phyloP scores from a whole-genome alignment of 2,888 invertebrate genomes.

The Congeria kusceri region DNA sequence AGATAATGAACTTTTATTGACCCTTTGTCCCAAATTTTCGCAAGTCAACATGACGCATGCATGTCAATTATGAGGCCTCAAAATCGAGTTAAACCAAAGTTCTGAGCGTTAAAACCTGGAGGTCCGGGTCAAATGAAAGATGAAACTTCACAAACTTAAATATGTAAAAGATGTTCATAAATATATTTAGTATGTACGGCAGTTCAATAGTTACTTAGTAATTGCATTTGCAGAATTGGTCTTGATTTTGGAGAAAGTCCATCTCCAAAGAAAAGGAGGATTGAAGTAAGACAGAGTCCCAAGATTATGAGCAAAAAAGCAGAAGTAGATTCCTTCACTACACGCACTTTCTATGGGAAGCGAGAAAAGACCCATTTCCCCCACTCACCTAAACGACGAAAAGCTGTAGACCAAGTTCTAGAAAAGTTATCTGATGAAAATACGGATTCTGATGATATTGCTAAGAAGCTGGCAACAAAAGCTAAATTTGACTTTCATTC shows the following conservation, averaged over 20 bases:
- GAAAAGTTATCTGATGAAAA: conserved; percentile 57
- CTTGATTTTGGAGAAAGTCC: conserved; percentile 56
- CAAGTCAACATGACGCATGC: no score
- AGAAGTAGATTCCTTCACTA: conserved; percentile 62
- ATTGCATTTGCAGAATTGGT: conserved; percentile 40
- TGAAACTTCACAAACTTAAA: no score
- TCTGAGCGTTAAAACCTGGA: no score
- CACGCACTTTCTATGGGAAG: conserved; percentile 75
- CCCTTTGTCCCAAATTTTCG: no score
- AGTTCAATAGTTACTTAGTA: no score
- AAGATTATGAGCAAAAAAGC: conserved; percentile 22
- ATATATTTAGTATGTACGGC: no score
- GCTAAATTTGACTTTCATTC: conserved; percentile 53
- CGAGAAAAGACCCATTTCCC: conserved; percentile 65
- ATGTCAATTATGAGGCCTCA: no score
- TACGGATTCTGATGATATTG: conserved; percentile 44
- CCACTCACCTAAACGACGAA: conserved; percentile 67
- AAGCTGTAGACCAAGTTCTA: conserved; percentile 51
- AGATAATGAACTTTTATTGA: no score
- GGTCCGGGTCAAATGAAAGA: no score
- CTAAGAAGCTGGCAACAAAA: not conserved
- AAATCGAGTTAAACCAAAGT: no score
- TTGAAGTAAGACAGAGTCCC: conserved; percentile 14
- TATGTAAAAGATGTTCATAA: no score
- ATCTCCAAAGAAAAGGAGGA: conserved; percentile 50